Conservation (phyloP, 2,888 invertebrate genomes). For the Shargacucullia verbasci region DNA sequence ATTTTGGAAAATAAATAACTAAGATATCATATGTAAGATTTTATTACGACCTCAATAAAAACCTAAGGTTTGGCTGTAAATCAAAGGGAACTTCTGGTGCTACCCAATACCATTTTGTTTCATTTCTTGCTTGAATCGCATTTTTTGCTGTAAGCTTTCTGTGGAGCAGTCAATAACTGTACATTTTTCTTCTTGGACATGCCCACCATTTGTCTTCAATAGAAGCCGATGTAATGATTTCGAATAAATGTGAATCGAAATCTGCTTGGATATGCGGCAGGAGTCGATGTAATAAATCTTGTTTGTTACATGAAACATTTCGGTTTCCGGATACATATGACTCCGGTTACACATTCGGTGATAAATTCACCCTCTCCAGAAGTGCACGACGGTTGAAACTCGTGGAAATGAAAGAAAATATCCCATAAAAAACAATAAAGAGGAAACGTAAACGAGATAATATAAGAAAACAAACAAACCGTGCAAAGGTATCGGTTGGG, state of each 20-base stretch:
- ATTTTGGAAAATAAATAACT: conserved; percentile 9
- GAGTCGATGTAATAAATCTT: conserved; percentile 68
- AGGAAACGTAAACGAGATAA: conserved; percentile 60
- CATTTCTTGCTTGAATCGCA: conserved; percentile 30
- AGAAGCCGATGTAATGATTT: conserved; percentile 62
- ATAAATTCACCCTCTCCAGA: conserved; percentile 67
- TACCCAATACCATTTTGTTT: conserved; percentile 28
- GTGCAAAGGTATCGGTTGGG: conserved; percentile 59
- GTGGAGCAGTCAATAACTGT: conserved; percentile 42
- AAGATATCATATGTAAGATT: conserved; percentile 19
- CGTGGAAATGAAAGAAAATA: conserved; percentile 51
- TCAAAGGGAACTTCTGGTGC: conserved; percentile 35
- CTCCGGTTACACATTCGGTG: conserved; percentile 63
- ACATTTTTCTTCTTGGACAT: conserved; percentile 46
- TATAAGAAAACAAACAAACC: conserved; percentile 57
- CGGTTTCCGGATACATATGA: conserved; percentile 62
- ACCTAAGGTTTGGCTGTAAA: conserved; percentile 38
- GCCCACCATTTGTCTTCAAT: conserved; percentile 46
- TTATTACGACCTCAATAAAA: conserved; percentile 27
- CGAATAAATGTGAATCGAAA: conserved; percentile 62
- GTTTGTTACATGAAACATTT: conserved; percentile 66
- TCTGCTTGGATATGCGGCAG: conserved; percentile 63
- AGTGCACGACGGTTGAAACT: conserved; percentile 43
- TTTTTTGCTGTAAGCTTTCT: conserved; percentile 39
- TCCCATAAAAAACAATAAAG: conserved; percentile 73